Evolutionary conservation across 2,113 vertebrate genomes (phyloP).

Genomic region (Trochalopteron elliotii): DNA sequence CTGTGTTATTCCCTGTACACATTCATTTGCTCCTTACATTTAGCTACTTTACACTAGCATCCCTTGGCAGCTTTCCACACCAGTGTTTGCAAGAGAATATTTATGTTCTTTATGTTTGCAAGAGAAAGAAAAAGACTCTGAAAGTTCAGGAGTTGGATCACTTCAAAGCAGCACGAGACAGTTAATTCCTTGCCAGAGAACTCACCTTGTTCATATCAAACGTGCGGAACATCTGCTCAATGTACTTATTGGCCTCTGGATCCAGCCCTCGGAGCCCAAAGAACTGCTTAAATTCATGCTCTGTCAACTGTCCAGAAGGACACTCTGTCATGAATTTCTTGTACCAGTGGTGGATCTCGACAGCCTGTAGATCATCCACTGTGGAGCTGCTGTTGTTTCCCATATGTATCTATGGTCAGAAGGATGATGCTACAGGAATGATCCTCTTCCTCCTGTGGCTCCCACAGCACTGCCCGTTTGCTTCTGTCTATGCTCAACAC

Average conservation of each 20-base stretch:
- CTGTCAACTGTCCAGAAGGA: constrained; percentile 89
- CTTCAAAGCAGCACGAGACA: neutral
- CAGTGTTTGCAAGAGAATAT: neutral
- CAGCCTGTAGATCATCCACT: constrained; percentile 86
- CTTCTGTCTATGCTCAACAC: neutral
- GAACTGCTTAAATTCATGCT: constrained; percentile 93
- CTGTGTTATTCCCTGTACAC: neutral
- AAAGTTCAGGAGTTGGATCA: neutral
- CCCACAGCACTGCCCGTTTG: neutral
- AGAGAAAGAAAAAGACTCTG: neutral
- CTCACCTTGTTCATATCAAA: constrained; percentile 97
- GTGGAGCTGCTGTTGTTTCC: constrained; percentile 82
- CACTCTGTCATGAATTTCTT: constrained; percentile 94
- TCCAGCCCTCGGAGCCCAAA: constrained; percentile 86
- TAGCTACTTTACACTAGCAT: neutral
- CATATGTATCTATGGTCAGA: constrained; percentile 60
- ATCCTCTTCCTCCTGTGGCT: neutral
- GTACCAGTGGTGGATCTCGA: constrained; percentile 94
- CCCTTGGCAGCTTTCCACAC: neutral
- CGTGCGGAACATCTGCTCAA: constrained; percentile 92
- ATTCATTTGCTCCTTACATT: neutral
- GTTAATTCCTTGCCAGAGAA: neutral
- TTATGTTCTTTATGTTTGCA: neutral
- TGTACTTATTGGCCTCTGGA: constrained; percentile 85
- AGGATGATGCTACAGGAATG: neutral